phyloP scores from a whole-genome alignment of 1,140 invertebrate species.

The Thaumetopoea pityocampa region DNA sequence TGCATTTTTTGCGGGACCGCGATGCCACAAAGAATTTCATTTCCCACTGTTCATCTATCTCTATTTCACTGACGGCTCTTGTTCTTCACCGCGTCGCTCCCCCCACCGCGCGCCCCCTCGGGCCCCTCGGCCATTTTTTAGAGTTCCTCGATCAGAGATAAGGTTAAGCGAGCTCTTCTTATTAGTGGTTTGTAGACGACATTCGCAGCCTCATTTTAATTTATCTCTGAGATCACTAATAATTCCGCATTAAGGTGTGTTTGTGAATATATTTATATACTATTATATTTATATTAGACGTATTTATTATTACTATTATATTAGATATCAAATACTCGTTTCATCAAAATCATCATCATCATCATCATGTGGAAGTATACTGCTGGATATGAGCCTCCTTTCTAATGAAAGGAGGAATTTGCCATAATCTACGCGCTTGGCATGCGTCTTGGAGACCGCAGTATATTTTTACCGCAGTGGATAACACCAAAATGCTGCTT shows the following conservation, averaged over 20 bases:
- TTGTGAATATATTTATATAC: not conserved
- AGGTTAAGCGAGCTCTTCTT: slow-evolving; percentile 69
- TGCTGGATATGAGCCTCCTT: no score
- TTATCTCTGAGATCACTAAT: no score
- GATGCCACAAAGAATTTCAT: slow-evolving; percentile 78
- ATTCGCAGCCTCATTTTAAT: slow-evolving; percentile 50
- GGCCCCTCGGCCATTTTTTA: slow-evolving; percentile 58
- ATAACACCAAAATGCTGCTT: no score
- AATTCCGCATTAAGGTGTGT: not conserved
- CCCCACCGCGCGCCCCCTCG: slow-evolving; percentile 29
- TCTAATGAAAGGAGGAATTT: no score
- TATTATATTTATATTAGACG: no score
- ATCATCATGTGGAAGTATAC: no score
- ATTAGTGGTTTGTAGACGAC: slow-evolving; percentile 65
- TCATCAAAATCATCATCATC: no score
- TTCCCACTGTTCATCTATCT: slow-evolving; percentile 77
- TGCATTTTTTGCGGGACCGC: slow-evolving; percentile 77
- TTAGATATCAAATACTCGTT: no score
- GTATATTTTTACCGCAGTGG: no score
- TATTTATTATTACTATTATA: no score
- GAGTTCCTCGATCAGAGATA: slow-evolving; percentile 72
- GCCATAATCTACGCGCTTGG: no score
- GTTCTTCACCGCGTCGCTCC: slow-evolving; percentile 53
- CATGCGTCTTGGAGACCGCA: no score
- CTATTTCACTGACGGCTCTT: slow-evolving; percentile 74